phyloP scores from a whole-genome alignment of 1,140 invertebrate genomes.

The Lepidotrigona ventralis region DNA sequence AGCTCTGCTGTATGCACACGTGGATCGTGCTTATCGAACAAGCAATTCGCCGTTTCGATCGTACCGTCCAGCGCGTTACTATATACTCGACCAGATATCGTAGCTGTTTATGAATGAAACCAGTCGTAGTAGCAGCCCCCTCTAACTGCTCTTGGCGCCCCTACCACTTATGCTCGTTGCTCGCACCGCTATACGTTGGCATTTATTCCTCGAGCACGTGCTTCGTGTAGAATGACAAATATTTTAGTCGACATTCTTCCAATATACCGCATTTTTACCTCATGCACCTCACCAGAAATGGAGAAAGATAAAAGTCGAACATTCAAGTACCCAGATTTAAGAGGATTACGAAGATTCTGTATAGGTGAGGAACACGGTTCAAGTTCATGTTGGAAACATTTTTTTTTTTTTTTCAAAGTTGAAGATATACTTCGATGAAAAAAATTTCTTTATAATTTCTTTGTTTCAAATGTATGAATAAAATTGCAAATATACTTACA shows the following conservation, averaged over 20 bases:
- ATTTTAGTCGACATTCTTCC: slow-evolving; percentile 21
- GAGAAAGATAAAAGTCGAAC: neutral
- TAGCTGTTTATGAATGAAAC: slow-evolving; percentile 62
- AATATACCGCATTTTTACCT: neutral
- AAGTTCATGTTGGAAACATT: no score
- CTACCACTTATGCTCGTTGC: slow-evolving; percentile 36
- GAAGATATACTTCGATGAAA: no score
- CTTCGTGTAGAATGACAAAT: slow-evolving; percentile 40
- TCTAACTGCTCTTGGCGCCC: slow-evolving; percentile 9
- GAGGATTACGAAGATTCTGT: neutral
- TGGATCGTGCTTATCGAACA: neutral
- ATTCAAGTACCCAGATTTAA: neutral
- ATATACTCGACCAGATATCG: slow-evolving; percentile 44
- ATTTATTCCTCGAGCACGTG: slow-evolving; percentile 48
- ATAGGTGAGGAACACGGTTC: no score
- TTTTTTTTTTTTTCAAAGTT: no score
- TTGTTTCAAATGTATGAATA: no score
- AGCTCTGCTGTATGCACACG: neutral
- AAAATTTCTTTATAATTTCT: no score
- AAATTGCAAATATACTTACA: slow-evolving; percentile 83
- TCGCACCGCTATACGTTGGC: slow-evolving; percentile 27
- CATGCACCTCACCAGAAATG: neutral
- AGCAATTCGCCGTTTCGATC: slow-evolving; percentile 30
- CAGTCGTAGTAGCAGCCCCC: slow-evolving; percentile 28
- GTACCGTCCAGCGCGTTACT: slow-evolving; percentile 7